These are phyloP conservation scores for Piaya cayana DNA, from an alignment of 2,113 vertebrate species.

Conservation along the genomic window DNA sequence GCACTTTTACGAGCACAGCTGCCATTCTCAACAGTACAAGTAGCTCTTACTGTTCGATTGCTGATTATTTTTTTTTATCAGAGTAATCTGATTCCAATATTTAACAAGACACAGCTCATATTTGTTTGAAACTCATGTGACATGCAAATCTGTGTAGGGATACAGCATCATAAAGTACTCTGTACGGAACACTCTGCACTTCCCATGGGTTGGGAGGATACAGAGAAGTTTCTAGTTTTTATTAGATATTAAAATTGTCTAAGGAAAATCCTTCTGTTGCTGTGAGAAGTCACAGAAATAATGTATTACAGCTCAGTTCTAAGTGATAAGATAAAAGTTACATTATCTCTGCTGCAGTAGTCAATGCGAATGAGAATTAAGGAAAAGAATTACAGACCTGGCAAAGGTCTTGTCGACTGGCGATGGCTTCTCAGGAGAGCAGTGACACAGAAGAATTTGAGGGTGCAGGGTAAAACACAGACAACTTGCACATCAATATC, in stretches of 20 bases:
- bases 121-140: background rate
- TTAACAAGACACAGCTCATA: background rate
- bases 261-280: background rate
- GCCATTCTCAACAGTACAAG: background rate
- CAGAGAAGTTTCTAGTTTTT: background rate
- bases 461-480: background rate
- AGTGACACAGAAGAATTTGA: background rate
- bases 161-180: background rate
- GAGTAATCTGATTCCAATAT: background rate
- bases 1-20: slow-evolving; percentile 30
- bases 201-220: background rate
- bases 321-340: background rate
- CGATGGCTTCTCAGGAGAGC: background rate
- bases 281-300: background rate
- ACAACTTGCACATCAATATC: background rate
- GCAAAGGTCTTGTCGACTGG: background rate
- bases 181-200: background rate
- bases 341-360: background rate
- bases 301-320: background rate
- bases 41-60: slow-evolving; percentile 8
- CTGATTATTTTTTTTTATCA: slow-evolving; percentile 8
- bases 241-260: background rate
- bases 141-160: background rate
- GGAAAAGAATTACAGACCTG: background rate
- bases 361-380: background rate